These are phyloP conservation scores for Cirrhinus molitorella DNA, from an alignment of 2,797 vertebrate genomes.

Conservation along the genomic window DNA sequence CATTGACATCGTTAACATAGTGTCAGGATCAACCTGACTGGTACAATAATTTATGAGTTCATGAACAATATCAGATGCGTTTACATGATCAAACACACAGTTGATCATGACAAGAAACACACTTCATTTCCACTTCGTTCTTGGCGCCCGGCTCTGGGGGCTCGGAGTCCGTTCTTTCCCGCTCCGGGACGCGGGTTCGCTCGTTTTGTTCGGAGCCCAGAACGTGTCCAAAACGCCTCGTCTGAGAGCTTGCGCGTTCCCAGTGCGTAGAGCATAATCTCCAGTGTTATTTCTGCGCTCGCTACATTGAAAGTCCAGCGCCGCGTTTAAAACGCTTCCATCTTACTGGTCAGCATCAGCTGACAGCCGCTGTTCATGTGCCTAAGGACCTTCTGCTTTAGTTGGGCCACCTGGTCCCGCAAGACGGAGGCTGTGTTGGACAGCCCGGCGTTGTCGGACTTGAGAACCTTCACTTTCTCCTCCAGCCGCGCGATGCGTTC, in stretches of 20 bases:
- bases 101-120: conserved; percentile 67
- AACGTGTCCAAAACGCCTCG: conserved; percentile 60
- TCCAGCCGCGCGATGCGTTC: conserved; percentile 93
- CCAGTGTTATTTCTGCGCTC: conserved; percentile 78
- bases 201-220: conserved; percentile 61
- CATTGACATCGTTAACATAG: conserved; percentile 74
- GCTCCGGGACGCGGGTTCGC: conserved; percentile 56
- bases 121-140: conserved; percentile 41
- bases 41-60: conserved; percentile 83
- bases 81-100: conserved; percentile 70
- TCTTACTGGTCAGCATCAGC: conserved; percentile 89
- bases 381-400: conserved; percentile 91
- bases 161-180: conserved; percentile 65
- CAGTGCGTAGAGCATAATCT: conserved; percentile 65
- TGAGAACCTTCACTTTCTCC: conserved; percentile 90
- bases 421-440: conserved; percentile 89
- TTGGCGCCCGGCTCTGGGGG: conserved; percentile 1
- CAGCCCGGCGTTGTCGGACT: conserved; percentile 89
- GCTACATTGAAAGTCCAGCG: not conserved
- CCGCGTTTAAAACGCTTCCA: conserved; percentile 80
- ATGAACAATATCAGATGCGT: conserved; percentile 58
- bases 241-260: conserved; percentile 56
- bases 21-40: conserved; percentile 80
- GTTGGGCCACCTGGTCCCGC: conserved; percentile 90
- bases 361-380: conserved; percentile 94